Percentiles rank a stretch among this genome's conserved stretches.
Conservation (phyloP, 64 coral and sea anemone species). For the Pachyseris speciosa region DNA sequence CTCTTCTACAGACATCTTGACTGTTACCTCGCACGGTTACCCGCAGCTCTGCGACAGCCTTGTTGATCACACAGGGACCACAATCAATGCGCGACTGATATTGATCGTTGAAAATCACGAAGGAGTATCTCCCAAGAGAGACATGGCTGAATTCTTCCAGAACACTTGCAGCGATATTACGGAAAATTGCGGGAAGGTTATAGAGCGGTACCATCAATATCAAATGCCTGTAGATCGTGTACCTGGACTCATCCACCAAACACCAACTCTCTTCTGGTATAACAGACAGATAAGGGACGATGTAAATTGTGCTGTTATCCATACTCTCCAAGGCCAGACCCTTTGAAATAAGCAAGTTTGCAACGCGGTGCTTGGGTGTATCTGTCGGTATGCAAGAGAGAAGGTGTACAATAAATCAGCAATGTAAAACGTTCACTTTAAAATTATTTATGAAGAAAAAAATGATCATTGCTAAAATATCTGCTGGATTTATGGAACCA, state of each 20-base stretch:
- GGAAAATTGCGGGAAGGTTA: conserved; percentile 19
- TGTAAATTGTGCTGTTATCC: neutral
- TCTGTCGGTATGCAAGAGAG: neutral
- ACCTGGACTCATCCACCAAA: conserved; percentile 10
- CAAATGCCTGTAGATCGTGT: conserved; percentile 38
- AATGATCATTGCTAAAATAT: too few species aligned
- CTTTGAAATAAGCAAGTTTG: conserved; percentile 31
- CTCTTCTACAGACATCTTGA: neutral
- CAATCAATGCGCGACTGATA: conserved; percentile 42
- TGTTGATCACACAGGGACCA: conserved; percentile 50
- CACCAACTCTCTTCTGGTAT: neutral
- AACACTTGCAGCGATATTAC: conserved; percentile 2
- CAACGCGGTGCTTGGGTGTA: conserved; percentile 10
- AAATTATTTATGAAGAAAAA: too few species aligned
- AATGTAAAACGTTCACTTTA: too few species aligned
- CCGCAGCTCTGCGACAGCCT: conserved; percentile 31
- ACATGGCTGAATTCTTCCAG: neutral
- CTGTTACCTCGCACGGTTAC: neutral
- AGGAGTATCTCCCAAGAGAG: neutral
- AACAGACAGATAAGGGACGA: conserved; percentile 17
- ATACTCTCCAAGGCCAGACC: conserved; percentile 17
- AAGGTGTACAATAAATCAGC: neutral
- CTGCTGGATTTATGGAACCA: too few species aligned
- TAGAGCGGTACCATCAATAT: conserved; percentile 11
- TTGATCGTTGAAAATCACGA: conserved; percentile 20